Conservation (phyloP, 2,797 vertebrate species). For the Melanotaenia trifasciata region DNA sequence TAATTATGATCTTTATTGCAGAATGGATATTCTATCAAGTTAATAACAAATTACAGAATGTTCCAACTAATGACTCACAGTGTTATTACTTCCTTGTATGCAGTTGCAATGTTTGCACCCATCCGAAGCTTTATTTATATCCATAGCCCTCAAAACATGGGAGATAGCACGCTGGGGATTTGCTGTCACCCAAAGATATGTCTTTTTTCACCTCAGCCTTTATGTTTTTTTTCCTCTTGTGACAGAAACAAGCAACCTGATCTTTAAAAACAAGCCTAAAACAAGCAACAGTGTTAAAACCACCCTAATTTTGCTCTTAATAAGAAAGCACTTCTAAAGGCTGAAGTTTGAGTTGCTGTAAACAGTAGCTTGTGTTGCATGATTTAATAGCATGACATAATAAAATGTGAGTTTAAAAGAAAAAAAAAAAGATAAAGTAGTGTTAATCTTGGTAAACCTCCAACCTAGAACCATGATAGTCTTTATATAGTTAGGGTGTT, state of each 20-base stretch:
- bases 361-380: background rate
- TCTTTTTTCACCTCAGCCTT: background rate
- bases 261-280: background rate
- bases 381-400: too few species aligned
- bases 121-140: background rate
- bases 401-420: background rate
- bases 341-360: background rate
- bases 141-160: too few species aligned
- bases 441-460: background rate
- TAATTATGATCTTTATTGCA: background rate
- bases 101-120: background rate
- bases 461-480: too few species aligned
- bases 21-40: background rate
- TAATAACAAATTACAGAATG: too few species aligned
- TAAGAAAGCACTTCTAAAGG: background rate
- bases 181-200: background rate
- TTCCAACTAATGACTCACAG: too few species aligned
- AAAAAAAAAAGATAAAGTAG: background rate
- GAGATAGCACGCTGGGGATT: background rate
- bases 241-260: constrained; percentile 1
- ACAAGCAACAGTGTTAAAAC: background rate
- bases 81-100: too few species aligned
- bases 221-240: background rate
- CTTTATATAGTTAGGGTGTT: too few species aligned
- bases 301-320: background rate